Base-by-base conservation (phyloP, 1,140 invertebrate species). In the Propsilocerus akamusi region DNA sequence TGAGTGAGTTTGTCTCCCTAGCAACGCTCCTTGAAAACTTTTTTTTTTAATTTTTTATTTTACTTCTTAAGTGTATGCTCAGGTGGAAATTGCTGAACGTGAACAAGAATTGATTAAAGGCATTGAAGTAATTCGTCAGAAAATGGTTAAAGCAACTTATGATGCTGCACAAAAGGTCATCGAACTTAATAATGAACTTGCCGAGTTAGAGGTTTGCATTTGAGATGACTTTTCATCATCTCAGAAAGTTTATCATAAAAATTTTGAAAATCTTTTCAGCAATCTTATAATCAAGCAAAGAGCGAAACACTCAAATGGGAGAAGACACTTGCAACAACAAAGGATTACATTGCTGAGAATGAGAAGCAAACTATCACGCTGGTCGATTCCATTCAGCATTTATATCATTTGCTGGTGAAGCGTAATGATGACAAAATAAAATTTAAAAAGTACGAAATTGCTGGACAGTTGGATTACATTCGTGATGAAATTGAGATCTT, bases 171-270 rank as follows among this genome's bases (percentile, higher is more conserved):
- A 61, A 4, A 57, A 58, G 2, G 59, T 63, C 2, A 26, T 65
- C 46, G 63, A 61, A 1, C 56, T 65, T 1, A 65, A 62, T 25
- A 64, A 63, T 12, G 63, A 65, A 51, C 47, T 65, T 7, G 46
- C 57, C 11, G 52, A 50, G 14, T 47, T 65, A 23, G 60, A 65
- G 47, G 48, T 49, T 12, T 10, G 20, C 12, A 12, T 20, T 23
- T 8, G 11, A 17, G 11, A 5, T 7, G 5, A 8, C 6, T 14
- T 41, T 17, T 8, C 7, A 41, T 14, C 14, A 7, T 41, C 6
- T 10, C 14, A 17, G 14, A n/a, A 41, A 41, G 5, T 7, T 6
- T 22, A 12, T 47, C n/a, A n/a, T n/a, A n/a, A n/a, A n/a, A n/a
- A n/a, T n/a, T n/a, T n/a, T n/a, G n/a, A n/a, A n/a, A n/a, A n/a